Percentiles rank a stretch among this genome's conserved stretches.
phyloP scores from a whole-genome alignment of 35 echinoderm and acorn worm genomes.

The Chiridota heheva region DNA sequence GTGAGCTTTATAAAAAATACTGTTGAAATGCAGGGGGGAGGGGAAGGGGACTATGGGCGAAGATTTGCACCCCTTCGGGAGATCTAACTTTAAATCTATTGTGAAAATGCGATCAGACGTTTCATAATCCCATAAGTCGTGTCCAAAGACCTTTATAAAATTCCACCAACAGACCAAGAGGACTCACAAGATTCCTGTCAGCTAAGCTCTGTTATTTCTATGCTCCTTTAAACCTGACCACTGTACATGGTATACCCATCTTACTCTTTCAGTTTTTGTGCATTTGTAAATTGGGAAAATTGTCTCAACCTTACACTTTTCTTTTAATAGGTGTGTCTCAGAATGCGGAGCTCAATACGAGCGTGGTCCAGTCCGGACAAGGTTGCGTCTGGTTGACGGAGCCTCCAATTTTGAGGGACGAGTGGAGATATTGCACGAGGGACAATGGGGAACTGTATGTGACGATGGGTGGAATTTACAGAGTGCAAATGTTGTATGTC shows the following conservation, averaged over 20 bases:
- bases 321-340: constrained; percentile 45
- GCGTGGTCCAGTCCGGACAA: constrained; percentile 46
- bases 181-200: neutral
- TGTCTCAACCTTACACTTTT: neutral
- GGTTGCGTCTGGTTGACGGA: constrained; percentile 63
- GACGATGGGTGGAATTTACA: constrained; percentile 82
- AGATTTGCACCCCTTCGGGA: neutral
- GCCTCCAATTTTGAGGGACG: constrained; percentile 66
- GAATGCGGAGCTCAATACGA: constrained; percentile 41
- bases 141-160: neutral
- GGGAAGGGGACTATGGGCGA: neutral
- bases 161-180: neutral
- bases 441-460: constrained; percentile 83
- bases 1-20: neutral
- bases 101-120: too few species aligned
- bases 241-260: neutral
- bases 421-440: constrained; percentile 72
- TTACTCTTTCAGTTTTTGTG: neutral
- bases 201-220: neutral
- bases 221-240: neutral
- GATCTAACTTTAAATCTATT: neutral
- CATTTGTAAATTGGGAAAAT: neutral
- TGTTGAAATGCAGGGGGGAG: neutral
- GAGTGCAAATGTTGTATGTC: constrained; percentile 70
- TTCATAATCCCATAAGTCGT: neutral